Conservation (phyloP, 2,113 vertebrate species). For the Oceanites oceanicus region DNA sequence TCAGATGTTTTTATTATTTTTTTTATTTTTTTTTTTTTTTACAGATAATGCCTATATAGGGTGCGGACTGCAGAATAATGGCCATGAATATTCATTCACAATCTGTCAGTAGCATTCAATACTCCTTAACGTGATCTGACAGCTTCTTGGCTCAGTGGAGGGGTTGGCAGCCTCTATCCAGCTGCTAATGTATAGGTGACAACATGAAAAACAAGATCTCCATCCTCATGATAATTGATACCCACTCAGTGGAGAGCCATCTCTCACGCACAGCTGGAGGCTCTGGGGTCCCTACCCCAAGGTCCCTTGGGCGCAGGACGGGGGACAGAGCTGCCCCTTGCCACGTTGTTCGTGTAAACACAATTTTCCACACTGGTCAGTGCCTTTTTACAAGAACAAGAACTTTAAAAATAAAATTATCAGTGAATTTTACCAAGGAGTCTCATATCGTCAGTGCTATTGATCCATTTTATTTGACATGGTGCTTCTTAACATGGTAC, state of each 20-base stretch:
- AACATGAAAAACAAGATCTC: neutral
- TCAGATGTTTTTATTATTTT: neutral
- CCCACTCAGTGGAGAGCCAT: neutral
- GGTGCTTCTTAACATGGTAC: neutral
- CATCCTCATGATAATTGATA: neutral
- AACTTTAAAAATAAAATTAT: neutral
- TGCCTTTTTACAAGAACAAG: neutral
- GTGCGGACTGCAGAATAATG: neutral
- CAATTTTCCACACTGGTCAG: neutral
- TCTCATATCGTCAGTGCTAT: neutral
- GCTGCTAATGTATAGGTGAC: neutral
- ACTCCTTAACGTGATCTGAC: neutral
- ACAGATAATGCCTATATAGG: neutral
- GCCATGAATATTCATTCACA: neutral
- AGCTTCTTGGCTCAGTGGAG: neutral
- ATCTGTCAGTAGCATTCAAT: neutral
- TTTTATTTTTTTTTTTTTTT: neutral
- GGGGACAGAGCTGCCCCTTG: neutral
- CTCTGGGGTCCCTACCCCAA: neutral
- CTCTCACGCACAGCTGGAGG: rapidly evolving
- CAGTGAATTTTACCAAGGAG: neutral
- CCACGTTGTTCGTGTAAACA: neutral
- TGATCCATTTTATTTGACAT: neutral
- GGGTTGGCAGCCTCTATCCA: neutral
- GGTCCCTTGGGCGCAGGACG: neutral